Evolutionary conservation across 2,113 vertebrate genomes (phyloP), one percentile per base, ranked within the genome.

Genomic region (Narcine bancroftii): DNA sequence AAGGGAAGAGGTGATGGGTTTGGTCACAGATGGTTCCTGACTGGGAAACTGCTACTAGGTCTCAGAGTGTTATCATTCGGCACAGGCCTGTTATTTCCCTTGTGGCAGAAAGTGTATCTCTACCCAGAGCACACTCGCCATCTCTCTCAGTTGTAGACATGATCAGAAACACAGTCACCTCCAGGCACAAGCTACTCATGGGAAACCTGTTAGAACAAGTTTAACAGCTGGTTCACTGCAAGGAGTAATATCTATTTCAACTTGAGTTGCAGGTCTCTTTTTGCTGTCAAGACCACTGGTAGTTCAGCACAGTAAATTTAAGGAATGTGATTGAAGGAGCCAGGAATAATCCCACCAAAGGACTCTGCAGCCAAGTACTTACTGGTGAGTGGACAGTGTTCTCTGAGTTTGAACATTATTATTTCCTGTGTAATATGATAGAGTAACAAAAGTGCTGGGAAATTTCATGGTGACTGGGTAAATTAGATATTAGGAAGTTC

Each of bases 11-110:
- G n/a, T 7, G 50, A n/a, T 87, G 81, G 81, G 81, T 60, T 87
- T 87, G 81, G 81, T 87, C 81, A 87, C 53, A 87, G 81, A 50
- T 87, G 81, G 81, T 87, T 87, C 81, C 81, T 87, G 81, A n/a
- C 45, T 85, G 50, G 81, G 81, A 85, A 85, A 85, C 81, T 85
- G 50, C 50, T 87, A 56, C 81, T 60, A 50, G 60, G 33, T 60
- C 56, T 87, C 53, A 2, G 47, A 83, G 53, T n/a, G 60, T 87
- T 87, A 87, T 87, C 81, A 60, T 56, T 60, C 50, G 36, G 33
- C 17, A 36, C 81, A 87, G 53, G 15, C 81, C 50, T 87, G 81
- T 33, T 17, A 15, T n/a, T 87, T 87, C 81, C 81, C 53, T 33
- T 87, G 81, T 63, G 81, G 81, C 53, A 87, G 53, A 60, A 63